A percentile compares a stretch with the other conserved stretches of the same genome.
Evolutionary conservation across 2,113 vertebrate genomes (phyloP).

Genomic region (Hippocampus guttulatus): DNA sequence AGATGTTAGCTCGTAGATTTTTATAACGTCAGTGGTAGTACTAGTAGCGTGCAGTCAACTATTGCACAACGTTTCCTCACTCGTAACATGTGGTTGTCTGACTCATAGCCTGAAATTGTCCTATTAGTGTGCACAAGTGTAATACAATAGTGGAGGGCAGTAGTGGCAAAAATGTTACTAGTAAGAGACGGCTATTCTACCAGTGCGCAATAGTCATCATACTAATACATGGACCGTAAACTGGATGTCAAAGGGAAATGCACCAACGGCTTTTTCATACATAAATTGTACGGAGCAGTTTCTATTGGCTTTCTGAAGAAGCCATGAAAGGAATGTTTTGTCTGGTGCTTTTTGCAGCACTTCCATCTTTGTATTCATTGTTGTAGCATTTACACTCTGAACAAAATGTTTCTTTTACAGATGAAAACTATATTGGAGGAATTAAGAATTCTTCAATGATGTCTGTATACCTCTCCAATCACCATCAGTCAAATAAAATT

Average conservation of each 20-base stretch:
- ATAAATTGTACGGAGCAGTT: neutral
- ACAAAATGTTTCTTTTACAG: constrained; percentile 12
- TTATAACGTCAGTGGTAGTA: neutral
- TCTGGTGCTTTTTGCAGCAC: neutral
- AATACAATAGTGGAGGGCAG: neutral
- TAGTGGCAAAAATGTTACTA: neutral
- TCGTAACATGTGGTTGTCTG: neutral
- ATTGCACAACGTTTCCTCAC: neutral
- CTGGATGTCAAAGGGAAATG: neutral
- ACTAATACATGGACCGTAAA: neutral
- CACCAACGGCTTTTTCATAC: neutral
- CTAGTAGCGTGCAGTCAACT: neutral
- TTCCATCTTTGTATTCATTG: neutral
- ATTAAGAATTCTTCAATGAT: constrained; percentile 5
- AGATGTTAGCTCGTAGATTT: neutral
- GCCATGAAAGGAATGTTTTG: too few species aligned
- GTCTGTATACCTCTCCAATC: neutral
- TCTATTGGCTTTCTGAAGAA: neutral
- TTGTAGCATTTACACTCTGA: too few species aligned
- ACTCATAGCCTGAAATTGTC: neutral
- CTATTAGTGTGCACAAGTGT: neutral
- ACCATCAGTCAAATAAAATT: constrained; percentile 8
- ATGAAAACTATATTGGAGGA: constrained; percentile 8
- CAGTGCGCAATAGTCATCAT: neutral
- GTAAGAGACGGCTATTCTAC: neutral